These are phyloP conservation scores for Calycopis cecrops DNA, from an alignment of 1,140 invertebrate species.

Conservation along the genomic window DNA sequence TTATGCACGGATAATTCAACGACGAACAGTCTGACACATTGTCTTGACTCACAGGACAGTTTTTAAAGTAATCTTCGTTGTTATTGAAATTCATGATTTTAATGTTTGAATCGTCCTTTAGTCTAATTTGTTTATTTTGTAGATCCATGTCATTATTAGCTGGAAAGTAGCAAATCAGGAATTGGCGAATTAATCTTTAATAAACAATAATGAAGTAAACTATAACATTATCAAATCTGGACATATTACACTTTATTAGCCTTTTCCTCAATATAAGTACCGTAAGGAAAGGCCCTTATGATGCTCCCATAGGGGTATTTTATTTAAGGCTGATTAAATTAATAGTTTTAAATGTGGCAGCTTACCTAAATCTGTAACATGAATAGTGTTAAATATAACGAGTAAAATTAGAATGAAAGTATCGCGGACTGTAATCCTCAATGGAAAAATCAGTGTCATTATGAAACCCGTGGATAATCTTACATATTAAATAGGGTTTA, in stretches of 20 bases:
- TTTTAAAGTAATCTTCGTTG: conserved; percentile 61
- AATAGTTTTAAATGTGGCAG: neutral
- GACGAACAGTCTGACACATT: conserved; percentile 64
- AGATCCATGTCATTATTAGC: conserved; percentile 66
- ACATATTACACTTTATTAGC: too few species aligned
- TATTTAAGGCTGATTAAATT: too few species aligned
- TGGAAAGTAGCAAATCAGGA: conserved; percentile 27
- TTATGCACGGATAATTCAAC: conserved; percentile 75
- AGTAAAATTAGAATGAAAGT: conserved; percentile 60
- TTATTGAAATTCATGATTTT: conserved; percentile 54
- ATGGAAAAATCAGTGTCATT: conserved; percentile 24
- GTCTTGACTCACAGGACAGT: conserved; percentile 44
- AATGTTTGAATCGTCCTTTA: conserved; percentile 46
- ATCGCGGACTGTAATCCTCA: conserved; percentile 56
- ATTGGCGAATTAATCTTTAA: too few species aligned
- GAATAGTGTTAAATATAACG: conserved; percentile 65
- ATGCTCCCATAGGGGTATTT: too few species aligned
- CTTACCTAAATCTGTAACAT: conserved; percentile 64
- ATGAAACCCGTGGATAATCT: neutral
- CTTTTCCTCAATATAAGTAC: too few species aligned
- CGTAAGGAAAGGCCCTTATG: too few species aligned
- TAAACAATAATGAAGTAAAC: neutral
- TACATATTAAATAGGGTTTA: neutral
- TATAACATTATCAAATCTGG: too few species aligned
- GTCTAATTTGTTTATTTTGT: conserved; percentile 53